Evolutionary conservation across 2,888 invertebrate genomes (phyloP).

Genomic region (Amiota communis): DNA sequence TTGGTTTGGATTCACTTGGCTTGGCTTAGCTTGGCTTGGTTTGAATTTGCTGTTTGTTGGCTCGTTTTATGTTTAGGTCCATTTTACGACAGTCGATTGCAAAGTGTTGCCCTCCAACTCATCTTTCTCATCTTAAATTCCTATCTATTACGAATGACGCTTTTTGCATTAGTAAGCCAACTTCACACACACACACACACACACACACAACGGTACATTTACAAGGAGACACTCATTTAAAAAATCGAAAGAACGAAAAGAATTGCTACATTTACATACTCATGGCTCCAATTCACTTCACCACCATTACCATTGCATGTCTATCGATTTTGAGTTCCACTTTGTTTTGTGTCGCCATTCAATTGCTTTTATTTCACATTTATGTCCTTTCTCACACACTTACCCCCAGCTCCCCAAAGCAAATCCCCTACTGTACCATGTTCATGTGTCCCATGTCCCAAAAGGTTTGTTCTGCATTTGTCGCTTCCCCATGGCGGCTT

Average conservation of each 20-base stretch:
- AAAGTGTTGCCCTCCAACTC: neutral
- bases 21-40: neutral
- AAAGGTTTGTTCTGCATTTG: neutral
- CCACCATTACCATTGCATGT: slow-evolving; percentile 31
- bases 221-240: slow-evolving; percentile 23
- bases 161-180: slow-evolving; percentile 3
- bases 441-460: no score
- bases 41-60: neutral
- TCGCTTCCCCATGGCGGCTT: neutral
- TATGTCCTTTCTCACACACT: slow-evolving; percentile 51
- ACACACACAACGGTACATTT: no score
- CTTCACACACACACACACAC: slow-evolving; percentile 38
- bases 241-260: no score
- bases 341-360: slow-evolving; percentile 60
- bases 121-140: slow-evolving; percentile 56
- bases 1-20: no score
- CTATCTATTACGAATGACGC: slow-evolving; percentile 48
- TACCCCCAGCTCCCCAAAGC: slow-evolving; percentile 2
- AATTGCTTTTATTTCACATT: slow-evolving; percentile 64
- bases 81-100: slow-evolving; percentile 17
- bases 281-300: neutral
- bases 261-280: slow-evolving; percentile 10
- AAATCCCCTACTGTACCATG: neutral
- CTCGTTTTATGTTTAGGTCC: slow-evolving; percentile 25
- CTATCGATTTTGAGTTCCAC: slow-evolving; percentile 60